phyloP scores from a whole-genome alignment of 2,797 vertebrate genomes.

The Phataginus tricuspis region DNA sequence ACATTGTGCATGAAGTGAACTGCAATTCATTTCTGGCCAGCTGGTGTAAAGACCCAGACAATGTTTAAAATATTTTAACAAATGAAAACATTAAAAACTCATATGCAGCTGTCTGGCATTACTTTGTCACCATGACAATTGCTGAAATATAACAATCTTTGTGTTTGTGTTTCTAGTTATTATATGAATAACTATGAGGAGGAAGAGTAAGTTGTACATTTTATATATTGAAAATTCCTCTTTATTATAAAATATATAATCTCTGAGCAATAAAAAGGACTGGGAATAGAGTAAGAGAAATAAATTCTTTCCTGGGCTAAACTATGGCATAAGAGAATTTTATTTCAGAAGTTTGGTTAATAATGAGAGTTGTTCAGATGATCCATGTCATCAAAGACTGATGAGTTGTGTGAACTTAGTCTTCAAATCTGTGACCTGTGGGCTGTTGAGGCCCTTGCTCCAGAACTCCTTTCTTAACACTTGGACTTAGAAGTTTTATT shows the following conservation, averaged over 20 bases:
- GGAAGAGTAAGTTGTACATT: slow-evolving; percentile 35
- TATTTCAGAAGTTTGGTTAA: slow-evolving; percentile 52
- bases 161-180: slow-evolving; percentile 49
- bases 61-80: slow-evolving; percentile 59
- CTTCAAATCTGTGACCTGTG: neutral
- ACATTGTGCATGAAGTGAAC: slow-evolving; percentile 26
- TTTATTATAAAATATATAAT: slow-evolving; percentile 53
- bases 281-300: neutral
- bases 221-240: slow-evolving; percentile 52
- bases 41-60: slow-evolving; percentile 48
- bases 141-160: slow-evolving; percentile 3
- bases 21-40: slow-evolving; percentile 58
- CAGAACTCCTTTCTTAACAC: neutral
- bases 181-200: slow-evolving; percentile 32
- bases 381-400: slow-evolving; percentile 19
- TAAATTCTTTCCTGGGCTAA: neutral
- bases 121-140: slow-evolving; percentile 54
- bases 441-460: neutral
- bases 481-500: slow-evolving; percentile 33
- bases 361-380: slow-evolving; percentile 33
- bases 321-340: neutral
- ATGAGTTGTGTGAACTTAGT: slow-evolving; percentile 27
- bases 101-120: slow-evolving; percentile 29
- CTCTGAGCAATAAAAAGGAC: slow-evolving; percentile 45
- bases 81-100: slow-evolving; percentile 55